Base-by-base conservation (phyloP, 2,113 vertebrate species). In the Pollimyrus isidori region DNA sequence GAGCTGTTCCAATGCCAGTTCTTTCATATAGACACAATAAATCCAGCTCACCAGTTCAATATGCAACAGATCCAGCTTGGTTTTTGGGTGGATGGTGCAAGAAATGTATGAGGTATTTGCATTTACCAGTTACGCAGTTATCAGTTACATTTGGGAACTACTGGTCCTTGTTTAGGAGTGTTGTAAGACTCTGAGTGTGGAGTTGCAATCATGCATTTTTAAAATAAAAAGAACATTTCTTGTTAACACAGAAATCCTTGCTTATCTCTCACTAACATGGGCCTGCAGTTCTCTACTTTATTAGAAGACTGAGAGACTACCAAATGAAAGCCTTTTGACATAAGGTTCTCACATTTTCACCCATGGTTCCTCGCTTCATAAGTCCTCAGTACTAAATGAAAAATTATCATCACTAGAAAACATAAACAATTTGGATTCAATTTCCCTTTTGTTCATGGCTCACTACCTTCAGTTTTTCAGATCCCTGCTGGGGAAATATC, bases 361-460 rank as follows among this genome's bases (percentile, higher is more conserved):
- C 45, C 9, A 48, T 10, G 35, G 73, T 80, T 80, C 73, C 19
- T 4, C 82, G 48, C 42, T 84, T 46, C 82, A 84, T n/a, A 45
- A 84, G 15, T 46, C 82, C 21, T 84, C 82, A 23, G 45, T 84
- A 48, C n/a, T 84, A 84, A 46, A 84, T 48, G 39, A 23, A 48
- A 19, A 84, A 80, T 80, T 80, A 80, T 80, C 17, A 80, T 84
- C 23, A 48, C 42, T 84, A 23, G 82, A 48, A 84, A 84, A 48
- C 82, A 84, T 84, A 84, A 48, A 84, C 82, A 84, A 46, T 84
- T 48, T 46, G 35, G 45, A 84, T 46, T 46, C 45, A 45, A 84
- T 46, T 84, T 84, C 19, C 42, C 19, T n/a, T 84, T 84, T 84
- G 82, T 84, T 84, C 42, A 84, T n/a, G 82, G 82, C 82, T 84